phyloP scores from a whole-genome alignment of 2,113 vertebrate genomes.

The Xenopus laevis region DNA sequence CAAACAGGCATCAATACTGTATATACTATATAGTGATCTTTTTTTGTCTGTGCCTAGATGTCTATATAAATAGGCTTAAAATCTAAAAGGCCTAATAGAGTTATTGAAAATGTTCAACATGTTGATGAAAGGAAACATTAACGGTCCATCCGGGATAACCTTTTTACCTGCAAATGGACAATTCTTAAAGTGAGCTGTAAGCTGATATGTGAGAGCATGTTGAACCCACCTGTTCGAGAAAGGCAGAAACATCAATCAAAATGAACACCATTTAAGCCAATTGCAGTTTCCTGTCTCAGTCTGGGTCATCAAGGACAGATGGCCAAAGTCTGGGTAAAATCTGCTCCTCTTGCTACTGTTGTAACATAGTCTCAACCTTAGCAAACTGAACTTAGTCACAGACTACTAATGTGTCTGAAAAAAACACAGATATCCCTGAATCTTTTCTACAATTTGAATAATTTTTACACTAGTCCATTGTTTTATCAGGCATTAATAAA shows the following conservation, averaged over 20 bases:
- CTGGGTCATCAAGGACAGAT: conserved; percentile 33
- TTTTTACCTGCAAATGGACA: conserved; percentile 24
- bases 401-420: no score
- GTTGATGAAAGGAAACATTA: conserved; percentile 33
- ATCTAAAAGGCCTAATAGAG: conserved; percentile 1
- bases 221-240: conserved; percentile 30
- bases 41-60: no score
- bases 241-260: conserved; percentile 32
- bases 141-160: conserved; percentile 8
- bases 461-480: no score
- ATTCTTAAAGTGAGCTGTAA: conserved; percentile 15
- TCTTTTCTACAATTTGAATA: no score
- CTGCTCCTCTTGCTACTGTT: background rate
- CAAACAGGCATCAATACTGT: no score
- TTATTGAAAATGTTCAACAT: conserved; percentile 8
- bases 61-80: background rate
- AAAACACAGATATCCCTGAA: no score
- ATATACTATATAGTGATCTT: no score
- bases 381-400: no score
- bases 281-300: conserved; percentile 26
- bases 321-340: conserved; percentile 17
- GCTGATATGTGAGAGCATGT: conserved; percentile 13
- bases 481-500: no score
- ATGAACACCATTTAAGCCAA: conserved; percentile 29
- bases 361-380: background rate